Base-by-base conservation (phyloP, 1,140 invertebrate genomes). In the Zaprionus camerounensis region DNA sequence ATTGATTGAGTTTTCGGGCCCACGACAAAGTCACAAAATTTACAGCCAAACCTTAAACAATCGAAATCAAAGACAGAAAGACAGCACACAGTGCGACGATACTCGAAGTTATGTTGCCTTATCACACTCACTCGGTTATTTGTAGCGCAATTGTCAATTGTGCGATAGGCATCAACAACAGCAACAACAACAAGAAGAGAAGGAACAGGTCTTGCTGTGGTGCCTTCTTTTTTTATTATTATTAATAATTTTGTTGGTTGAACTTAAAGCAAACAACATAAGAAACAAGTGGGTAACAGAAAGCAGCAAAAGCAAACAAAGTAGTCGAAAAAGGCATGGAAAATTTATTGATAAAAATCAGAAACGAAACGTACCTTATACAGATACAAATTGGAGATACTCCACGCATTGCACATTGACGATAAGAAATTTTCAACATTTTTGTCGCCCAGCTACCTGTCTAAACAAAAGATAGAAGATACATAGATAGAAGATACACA, bases 71-170 rank as follows among this genome's bases (percentile, higher is more conserved):
- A 78, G 55, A 75, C 59, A 49, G 22, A 67, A 63, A 73, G 41
- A n/a, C 53, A 57, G 63, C 67, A 46, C 62, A 15, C 31, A 34
- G 68, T 79, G 78, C 66, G 87, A 76, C 22, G 44, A 34, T 51
- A 34, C 22, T 51, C 31, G 66, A 70, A 75, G 55, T 83, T 78
- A 81, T 84, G 78, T 87, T 83, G 78, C 78, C 84, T 87, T 87
- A 88, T 81, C 84, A 61, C 55, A 62, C 56, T 56, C 57, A 57
- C 31, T 31, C 38, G 62, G 62, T 61, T 76, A 66, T 87, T 80
- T 82, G 84, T 83, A 87, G 80, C 84, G 80, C 84, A 83, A 87
- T 87, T 88, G 84, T 88, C 84, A 88, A 88, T 87, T 71, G 84
- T 57, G 66, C 65, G 84, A 87, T 87, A 88, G 73, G 62, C 84